Percentiles rank a stretch among this genome's conserved stretches.
Conservation (phyloP, 2,888 invertebrate species). For the Neoscelio sp. region DNA sequence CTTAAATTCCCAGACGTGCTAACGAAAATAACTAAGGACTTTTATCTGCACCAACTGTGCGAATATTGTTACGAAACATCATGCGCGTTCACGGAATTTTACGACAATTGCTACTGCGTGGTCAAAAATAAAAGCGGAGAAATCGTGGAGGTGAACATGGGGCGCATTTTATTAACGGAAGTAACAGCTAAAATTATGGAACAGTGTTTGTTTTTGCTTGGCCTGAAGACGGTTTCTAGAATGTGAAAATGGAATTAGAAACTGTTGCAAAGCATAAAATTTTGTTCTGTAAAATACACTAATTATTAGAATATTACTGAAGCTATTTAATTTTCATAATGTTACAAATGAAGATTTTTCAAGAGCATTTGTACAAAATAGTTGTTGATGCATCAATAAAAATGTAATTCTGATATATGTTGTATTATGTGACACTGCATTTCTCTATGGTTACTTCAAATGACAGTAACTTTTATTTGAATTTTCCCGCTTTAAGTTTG, state of each 20-base stretch:
- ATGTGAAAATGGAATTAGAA: slow-evolving; percentile 94
- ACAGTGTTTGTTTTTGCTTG: slow-evolving; percentile 95
- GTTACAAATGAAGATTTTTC: no score
- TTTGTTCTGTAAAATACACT: no score
- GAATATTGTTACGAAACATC: slow-evolving; percentile 98
- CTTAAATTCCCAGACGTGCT: slow-evolving; percentile 95
- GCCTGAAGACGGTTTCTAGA: slow-evolving; percentile 94
- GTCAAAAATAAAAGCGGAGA: slow-evolving; percentile 94
- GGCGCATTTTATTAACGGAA: slow-evolving; percentile 95
- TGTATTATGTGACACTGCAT: no score
- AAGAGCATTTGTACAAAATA: no score
- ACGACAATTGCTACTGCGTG: slow-evolving; percentile 98
- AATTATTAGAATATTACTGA: no score
- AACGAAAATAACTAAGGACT: slow-evolving; percentile 91
- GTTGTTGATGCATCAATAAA: no score
- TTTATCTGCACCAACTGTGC: slow-evolving; percentile 94
- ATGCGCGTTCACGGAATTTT: slow-evolving; percentile 97
- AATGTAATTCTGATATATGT: no score
- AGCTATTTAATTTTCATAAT: no score
- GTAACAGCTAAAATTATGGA: slow-evolving; percentile 94
- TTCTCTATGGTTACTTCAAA: no score
- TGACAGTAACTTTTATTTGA: no score
- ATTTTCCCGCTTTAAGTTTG: no score
- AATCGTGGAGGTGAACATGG: slow-evolving; percentile 92
- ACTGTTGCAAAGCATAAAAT: no score